phyloP scores from a whole-genome alignment of 2,113 vertebrate species.

The Gambusia holbrooki region DNA sequence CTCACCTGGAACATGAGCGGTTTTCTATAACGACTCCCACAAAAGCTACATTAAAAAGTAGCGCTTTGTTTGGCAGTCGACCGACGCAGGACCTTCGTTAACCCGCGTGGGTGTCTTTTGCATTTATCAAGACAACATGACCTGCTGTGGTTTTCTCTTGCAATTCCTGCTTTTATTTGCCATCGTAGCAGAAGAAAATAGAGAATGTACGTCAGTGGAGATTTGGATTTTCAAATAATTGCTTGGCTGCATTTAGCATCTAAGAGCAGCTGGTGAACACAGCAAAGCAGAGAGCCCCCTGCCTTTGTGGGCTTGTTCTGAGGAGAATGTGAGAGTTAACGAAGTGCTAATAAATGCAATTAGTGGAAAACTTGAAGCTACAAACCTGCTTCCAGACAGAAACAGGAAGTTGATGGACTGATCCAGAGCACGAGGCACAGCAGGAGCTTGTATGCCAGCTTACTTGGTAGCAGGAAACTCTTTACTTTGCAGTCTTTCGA shows the following conservation, averaged over 20 bases:
- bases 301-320: conserved; percentile 27
- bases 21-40: conserved; percentile 46
- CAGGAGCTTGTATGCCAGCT: neutral
- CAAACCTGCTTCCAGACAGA: conserved; percentile 9
- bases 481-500: conserved; percentile 1
- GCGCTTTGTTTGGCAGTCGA: conserved; percentile 23
- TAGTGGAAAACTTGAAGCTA: conserved; percentile 1
- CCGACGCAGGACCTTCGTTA: conserved; percentile 27
- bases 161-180: conserved; percentile 20
- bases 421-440: conserved; percentile 4
- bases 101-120: conserved; percentile 25
- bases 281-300: conserved; percentile 1
- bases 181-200: neutral
- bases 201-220: neutral
- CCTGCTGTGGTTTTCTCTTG: neutral
- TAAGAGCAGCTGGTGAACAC: conserved; percentile 7
- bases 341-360: conserved; percentile 35
- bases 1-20: conserved; percentile 14
- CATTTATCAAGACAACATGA: conserved; percentile 13
- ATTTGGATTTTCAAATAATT: neutral
- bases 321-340: conserved; percentile 14
- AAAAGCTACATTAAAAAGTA: conserved; percentile 30
- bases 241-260: neutral
- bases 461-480: neutral
- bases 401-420: conserved; percentile 9